phyloP scores from a whole-genome alignment of 2,113 vertebrate species.

The Polypterus bichir region DNA sequence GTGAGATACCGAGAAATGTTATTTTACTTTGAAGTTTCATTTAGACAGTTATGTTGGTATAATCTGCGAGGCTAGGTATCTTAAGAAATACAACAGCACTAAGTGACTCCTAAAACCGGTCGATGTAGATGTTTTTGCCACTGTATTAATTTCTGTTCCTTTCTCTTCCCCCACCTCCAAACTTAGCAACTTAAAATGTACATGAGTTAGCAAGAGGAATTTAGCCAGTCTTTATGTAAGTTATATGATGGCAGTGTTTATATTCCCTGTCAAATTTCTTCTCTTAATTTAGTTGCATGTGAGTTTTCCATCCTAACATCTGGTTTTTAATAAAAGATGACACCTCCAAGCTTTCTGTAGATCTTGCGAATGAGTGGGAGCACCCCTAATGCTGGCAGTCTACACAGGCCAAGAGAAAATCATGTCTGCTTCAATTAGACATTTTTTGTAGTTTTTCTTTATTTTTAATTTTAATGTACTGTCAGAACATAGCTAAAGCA shows the following conservation, averaged over 20 bases:
- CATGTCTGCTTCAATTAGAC: constrained; percentile 58
- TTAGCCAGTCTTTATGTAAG: constrained; percentile 39
- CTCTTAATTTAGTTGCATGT: constrained; percentile 51
- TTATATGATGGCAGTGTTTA: constrained; percentile 66
- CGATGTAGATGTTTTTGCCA: no score
- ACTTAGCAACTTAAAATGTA: constrained; percentile 35
- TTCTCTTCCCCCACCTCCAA: no score
- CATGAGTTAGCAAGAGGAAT: constrained; percentile 48
- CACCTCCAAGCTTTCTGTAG: constrained; percentile 49
- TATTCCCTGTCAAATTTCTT: constrained; percentile 65
- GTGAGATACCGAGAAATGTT: no score
- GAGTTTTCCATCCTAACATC: constrained; percentile 55
- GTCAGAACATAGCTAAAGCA: constrained; percentile 28
- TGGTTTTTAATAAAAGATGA: constrained; percentile 62
- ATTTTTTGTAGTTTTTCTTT: constrained; percentile 42
- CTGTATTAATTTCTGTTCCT: no score
- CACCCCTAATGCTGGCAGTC: constrained; percentile 49
- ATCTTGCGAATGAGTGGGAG: constrained; percentile 35
- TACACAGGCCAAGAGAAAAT: constrained; percentile 38
- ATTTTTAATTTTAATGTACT: constrained; percentile 40
- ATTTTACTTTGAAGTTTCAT: no score
- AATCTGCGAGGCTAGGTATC: no score
- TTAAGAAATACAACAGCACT: no score
- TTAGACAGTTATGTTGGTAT: no score
- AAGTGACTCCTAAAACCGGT: no score